Evolutionary conservation across 1,140 invertebrate genomes (phyloP).

Genomic region (Trichogramma pretiosum): DNA sequence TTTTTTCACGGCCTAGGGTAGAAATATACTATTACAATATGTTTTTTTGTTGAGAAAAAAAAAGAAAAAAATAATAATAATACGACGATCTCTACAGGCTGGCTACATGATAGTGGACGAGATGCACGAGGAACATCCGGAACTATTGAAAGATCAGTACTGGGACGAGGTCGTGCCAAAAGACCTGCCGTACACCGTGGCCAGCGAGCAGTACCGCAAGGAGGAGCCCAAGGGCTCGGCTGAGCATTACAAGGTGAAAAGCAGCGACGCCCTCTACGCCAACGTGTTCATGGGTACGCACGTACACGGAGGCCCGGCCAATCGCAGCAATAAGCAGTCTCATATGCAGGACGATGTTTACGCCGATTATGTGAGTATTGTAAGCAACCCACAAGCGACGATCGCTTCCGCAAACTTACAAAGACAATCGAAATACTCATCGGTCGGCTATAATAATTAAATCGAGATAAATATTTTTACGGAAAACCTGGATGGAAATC

Average conservation of each 20-base stretch:
- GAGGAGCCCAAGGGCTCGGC: constrained; percentile 77
- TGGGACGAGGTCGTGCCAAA: constrained; percentile 86
- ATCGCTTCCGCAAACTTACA: no score
- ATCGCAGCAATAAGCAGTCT: constrained; percentile 17
- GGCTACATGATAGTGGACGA: constrained; percentile 86
- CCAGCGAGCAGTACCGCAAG: constrained; percentile 70
- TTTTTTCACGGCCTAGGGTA: no score
- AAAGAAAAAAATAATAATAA: constrained; percentile 6
- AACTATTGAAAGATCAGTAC: constrained; percentile 78
- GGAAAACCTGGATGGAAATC: no score
- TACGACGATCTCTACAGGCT: constrained; percentile 47
- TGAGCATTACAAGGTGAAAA: constrained; percentile 75
- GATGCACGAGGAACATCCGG: constrained; percentile 84
- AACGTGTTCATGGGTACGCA: constrained; percentile 52
- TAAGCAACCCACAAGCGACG: no score
- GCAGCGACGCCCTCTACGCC: constrained; percentile 71
- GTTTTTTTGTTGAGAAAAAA: neutral
- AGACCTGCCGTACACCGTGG: constrained; percentile 77
- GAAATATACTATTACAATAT: no score
- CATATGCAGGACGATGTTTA: constrained; percentile 70
- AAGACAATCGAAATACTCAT: no score
- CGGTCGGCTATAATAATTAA: no score
- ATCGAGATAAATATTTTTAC: no score
- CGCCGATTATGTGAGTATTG: constrained; percentile 68
- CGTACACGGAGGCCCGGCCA: constrained; percentile 30